Percentiles rank a stretch among this genome's conserved stretches.
Conservation (phyloP, 2,113 vertebrate species). For the Puffinus mauretanicus region DNA sequence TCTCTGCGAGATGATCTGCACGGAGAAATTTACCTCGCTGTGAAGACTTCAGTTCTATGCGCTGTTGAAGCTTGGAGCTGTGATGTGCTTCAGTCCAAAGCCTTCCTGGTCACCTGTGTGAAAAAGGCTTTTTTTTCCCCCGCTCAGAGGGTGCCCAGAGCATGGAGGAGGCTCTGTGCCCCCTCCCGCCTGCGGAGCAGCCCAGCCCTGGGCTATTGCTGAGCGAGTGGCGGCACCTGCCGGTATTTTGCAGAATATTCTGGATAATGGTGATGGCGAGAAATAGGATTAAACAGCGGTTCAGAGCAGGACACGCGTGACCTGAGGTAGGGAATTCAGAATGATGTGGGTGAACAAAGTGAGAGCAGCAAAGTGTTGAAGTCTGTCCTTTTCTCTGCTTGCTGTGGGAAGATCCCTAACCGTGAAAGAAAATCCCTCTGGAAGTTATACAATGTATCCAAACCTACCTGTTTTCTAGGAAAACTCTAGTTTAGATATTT, state of each 20-base stretch:
- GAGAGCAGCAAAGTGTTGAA: neutral
- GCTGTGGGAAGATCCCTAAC: neutral
- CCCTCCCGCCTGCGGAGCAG: neutral
- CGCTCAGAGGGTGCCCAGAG: neutral
- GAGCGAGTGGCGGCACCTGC: constrained; percentile 43
- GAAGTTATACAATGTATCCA: neutral
- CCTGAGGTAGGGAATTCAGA: neutral
- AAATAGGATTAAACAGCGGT: accelerated
- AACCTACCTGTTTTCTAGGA: neutral
- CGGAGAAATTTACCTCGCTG: accelerated
- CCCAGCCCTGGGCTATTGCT: neutral
- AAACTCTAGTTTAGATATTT: neutral
- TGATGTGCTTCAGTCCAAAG: neutral
- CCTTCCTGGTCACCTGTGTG: neutral
- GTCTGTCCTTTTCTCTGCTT: neutral
- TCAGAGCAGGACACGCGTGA: neutral
- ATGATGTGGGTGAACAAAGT: neutral
- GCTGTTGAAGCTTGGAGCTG: neutral
- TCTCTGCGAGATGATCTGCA: neutral
- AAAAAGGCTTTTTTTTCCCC: neutral
- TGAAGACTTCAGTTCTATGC: neutral
- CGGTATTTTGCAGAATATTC: neutral
- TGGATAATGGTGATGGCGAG: neutral
- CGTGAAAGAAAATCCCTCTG: neutral
- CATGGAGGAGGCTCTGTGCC: neutral